Evolutionary conservation across 2,797 vertebrate genomes (phyloP).

Genomic region (Silurus lanzhouensis): DNA sequence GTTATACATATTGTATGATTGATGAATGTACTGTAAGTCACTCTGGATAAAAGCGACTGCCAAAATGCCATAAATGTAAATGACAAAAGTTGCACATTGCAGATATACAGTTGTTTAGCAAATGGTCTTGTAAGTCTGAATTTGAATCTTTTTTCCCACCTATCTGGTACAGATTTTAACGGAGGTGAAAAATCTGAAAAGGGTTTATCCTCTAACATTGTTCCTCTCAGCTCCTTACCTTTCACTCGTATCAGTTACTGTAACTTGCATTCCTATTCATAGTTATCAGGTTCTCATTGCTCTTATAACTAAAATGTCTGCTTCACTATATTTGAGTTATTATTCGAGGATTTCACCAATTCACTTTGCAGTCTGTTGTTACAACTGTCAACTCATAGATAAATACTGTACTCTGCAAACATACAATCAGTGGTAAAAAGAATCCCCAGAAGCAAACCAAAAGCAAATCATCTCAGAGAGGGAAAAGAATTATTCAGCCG

Average conservation of each 20-base stretch:
- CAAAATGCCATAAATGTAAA: no score
- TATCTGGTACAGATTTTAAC: background rate
- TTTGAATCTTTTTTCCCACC: background rate
- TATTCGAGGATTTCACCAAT: slow-evolving; percentile 50
- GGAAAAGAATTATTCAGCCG: background rate
- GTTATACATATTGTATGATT: no score
- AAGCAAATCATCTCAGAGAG: slow-evolving; percentile 31
- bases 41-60: no score
- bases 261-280: background rate
- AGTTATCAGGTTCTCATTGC: background rate
- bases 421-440: slow-evolving; percentile 46
- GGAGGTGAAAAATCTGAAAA: background rate
- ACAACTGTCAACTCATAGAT: slow-evolving; percentile 63
- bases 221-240: background rate
- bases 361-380: slow-evolving; percentile 67
- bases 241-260: background rate
- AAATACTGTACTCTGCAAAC: slow-evolving; percentile 55
- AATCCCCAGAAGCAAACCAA: slow-evolving; percentile 45
- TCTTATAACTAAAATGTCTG: slow-evolving; percentile 17
- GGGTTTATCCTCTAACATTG: background rate
- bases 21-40: no score
- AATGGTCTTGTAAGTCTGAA: background rate
- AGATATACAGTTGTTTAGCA: no score
- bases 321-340: slow-evolving; percentile 27
- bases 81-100: no score